These are phyloP conservation scores for Ceratosolen solmsi DNA, from an alignment of 1,140 invertebrate species.

Conservation along the genomic window DNA sequence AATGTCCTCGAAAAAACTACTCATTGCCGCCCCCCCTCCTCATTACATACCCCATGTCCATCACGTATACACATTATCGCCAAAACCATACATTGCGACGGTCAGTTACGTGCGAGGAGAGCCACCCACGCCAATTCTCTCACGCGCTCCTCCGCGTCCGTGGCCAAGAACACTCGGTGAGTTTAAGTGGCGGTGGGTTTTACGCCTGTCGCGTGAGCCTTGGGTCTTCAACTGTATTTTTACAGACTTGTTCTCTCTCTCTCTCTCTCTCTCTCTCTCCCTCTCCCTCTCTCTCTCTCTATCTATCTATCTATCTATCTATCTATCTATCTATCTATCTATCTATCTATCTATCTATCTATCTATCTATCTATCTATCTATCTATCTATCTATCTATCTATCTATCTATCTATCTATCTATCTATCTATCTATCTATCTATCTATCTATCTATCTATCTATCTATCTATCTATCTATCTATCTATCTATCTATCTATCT, in stretches of 20 bases:
- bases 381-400: not conserved
- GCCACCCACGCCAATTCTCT: conserved; percentile 26
- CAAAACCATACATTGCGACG: not conserved
- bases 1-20: no score
- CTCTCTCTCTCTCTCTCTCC: not conserved
- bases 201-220: conserved; percentile 19
- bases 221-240: conserved; percentile 37
- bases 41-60: no score
- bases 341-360: not conserved
- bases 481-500: not conserved
- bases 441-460: not conserved
- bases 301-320: no score
- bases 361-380: no score
- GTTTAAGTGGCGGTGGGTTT: not conserved
- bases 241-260: no score
- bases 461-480: not conserved
- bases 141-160: not conserved
- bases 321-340: not conserved
- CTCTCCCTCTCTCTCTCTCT: not conserved
- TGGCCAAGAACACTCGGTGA: not conserved
- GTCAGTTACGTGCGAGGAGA: not conserved
- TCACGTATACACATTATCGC: no score
- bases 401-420: not conserved
- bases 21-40: no score
- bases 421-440: not conserved